Base-by-base conservation (phyloP, 2,888 invertebrate genomes). In the Calephelis perditalis region DNA sequence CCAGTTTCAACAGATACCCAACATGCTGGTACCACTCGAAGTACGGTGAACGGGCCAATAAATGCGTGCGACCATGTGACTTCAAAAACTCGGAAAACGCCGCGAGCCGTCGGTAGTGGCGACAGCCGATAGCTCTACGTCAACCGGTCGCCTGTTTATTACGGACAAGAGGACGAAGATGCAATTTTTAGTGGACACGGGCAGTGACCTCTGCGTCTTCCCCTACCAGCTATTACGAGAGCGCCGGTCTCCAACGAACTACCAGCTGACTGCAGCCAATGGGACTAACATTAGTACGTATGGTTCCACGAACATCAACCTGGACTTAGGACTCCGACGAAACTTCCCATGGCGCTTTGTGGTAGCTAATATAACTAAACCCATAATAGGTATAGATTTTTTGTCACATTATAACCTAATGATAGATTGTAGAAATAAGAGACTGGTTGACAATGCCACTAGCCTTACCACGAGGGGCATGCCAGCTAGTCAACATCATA, bases 311-410 rank as follows among this genome's bases (percentile, higher is more conserved):
- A 57, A 62, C 2, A 40, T 73, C 0, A 60, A 65, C 0, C 49
- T 77, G 0, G 70, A 74, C 46, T 58, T 79, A 5, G 73, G 74
- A 3, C 62, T 77, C 1, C 70, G 72, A 6, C 68, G 74, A 7
- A 65, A 62, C 2, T 74, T 70, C 40, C 46, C 62, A 0, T 77
- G 75, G 74, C 64, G 65, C 9, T 78, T 77, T 62, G 62, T 74
- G 0, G 65, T 78, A 7, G 77, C 75, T 0, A 71, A 76, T 45
- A 71, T 75, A 0, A 60, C 71, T 1, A 70, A 67, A 37, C 72
- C 77, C 0, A 77, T 78, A 10, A 74, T 77, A n/a, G 73, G 74
- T 0, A 73, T 68, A 6, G 74, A 76, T 63, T 76, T 79, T 58
- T 59, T 77, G 10, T 54, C 54, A 0, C 64, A 69, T 52, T 76